Base-by-base conservation (phyloP, 2,797 vertebrate species). In the Neostethus bicornis region DNA sequence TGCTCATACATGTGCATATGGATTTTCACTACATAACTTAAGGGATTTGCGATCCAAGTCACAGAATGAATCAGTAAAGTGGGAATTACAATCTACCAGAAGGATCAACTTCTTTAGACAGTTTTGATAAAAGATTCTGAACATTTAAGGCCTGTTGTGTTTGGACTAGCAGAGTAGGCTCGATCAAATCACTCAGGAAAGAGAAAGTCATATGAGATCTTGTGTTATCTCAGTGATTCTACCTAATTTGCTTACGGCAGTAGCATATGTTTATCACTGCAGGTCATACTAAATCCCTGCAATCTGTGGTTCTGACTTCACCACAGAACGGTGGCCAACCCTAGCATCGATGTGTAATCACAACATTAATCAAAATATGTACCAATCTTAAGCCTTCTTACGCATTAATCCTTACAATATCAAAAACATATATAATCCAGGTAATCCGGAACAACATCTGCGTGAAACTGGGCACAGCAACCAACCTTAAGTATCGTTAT, bases 401-500 rank as follows among this genome's bases (percentile, higher is more conserved):
- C 26, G 38, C 32, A 64, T 28, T 61, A 69, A 80, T 42, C 63
- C 54, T 42, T 44, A 34, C 53, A 48, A 79, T 17, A 42, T 23
- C 35, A 55, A 48, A 39, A 66, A 61, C n/a, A 66, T 62, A 51
- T 67, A 42, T 72, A 83, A 85, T 81, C 75, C 75, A 20, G 34
- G 13, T 25, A 14, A 55, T 11, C 21, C 57, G 66, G 44, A 43
- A 7, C 32, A 37, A 52, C 73, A 61, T 71, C 32, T 63, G 57
- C n/a, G 14, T 32, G 16, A 25, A 17, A 56, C 76, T 53, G 53
- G 60, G n/a, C 52, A 42, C 46, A 41, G 60, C 70, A 60, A 47
- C 70, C 24, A 42, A 11, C 65, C 54, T 62, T 49, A 70, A 79
- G 47, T 78, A 75, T 84, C 81, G 81, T 82, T 85, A 84, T 84